Conservation (phyloP, 2,888 invertebrate genomes). For the Eledone cirrhosa region DNA sequence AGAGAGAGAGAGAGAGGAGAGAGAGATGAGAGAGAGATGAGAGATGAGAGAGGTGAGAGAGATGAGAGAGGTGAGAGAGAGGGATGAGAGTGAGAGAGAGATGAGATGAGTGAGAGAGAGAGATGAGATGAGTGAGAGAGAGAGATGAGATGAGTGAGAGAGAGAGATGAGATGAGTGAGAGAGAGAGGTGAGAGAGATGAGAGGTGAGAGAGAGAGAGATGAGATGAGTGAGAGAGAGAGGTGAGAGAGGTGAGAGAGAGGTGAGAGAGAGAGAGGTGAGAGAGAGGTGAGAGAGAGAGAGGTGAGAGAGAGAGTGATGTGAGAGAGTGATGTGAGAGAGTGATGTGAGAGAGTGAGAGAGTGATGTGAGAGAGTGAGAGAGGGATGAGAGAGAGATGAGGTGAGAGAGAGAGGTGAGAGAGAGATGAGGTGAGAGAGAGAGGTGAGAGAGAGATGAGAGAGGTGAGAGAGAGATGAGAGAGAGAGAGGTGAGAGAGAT, state of each 20-base stretch:
- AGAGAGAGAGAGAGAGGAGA: too few relatives aligned
- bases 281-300: background rate
- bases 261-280: background rate
- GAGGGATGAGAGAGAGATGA: background rate
- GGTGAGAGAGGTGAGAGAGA: background rate
- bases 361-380: too few relatives aligned
- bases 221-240: background rate
- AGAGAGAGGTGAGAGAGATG: background rate
- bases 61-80: background rate
- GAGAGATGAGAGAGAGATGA: slow-evolving; percentile 7
- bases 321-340: background rate
- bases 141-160: background rate
- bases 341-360: too few relatives aligned
- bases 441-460: too few relatives aligned
- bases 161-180: background rate
- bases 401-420: background rate
- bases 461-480: too few relatives aligned
- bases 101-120: background rate
- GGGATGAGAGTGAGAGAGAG: too few relatives aligned
- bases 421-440: too few relatives aligned
- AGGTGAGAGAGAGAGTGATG: background rate
- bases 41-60: too few relatives aligned
- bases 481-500: too few relatives aligned
- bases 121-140: background rate
- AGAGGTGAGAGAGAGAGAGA: background rate